Base-by-base conservation (phyloP, 30 jellyfish, hydroid and myxozoan species). In the Turritopsis dohrnii region DNA sequence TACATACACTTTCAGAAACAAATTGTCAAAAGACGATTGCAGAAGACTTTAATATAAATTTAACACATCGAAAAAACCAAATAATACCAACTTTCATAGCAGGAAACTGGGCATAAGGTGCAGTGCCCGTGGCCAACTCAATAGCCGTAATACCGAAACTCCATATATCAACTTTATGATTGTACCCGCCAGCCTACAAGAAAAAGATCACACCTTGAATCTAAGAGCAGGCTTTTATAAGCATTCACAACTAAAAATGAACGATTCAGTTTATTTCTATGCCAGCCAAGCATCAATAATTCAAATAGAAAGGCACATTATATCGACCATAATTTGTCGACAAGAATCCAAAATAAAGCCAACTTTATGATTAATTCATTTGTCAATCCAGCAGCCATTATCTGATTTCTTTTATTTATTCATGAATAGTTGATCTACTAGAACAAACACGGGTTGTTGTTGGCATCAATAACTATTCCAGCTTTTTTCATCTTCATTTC, bases 121-220 rank as follows among this genome's bases (percentile, higher is more conserved):
- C 97, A 73, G 96, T 94, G 17, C 99, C 99, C 16, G 99, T 94
- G 21, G 99, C 99, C 71, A 94, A 77, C 80, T 94, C 99, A 74
- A 94, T 86, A 24, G 99, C 99, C 27, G 99, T 94, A 23, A 94
- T 94, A 28, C 99, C 99, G 82, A 94, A 94, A 81, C 99, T 94
- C 99, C 99, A 94, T 3, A 94, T 94, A 69, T 94, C 99, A 52
- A 96, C 96, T 82, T 88, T 88, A n/a, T 80, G 94, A 54, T 89
- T 91, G 83, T 94, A 94, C 20, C 99, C 99, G 53, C 85, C 94
- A 18, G 94, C 89, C 92, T 73, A 71, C 18, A 18, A 29, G 22
- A 3, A 84, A 24, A 84, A n/a, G n/a, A 13, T 3, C 13, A 41
- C 13, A 3, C 13, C 13, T 41, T 41, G 60, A 41, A 41, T 41